Base-by-base conservation (phyloP, 2,113 vertebrate species). In the Psammodynastes pulverulentus region DNA sequence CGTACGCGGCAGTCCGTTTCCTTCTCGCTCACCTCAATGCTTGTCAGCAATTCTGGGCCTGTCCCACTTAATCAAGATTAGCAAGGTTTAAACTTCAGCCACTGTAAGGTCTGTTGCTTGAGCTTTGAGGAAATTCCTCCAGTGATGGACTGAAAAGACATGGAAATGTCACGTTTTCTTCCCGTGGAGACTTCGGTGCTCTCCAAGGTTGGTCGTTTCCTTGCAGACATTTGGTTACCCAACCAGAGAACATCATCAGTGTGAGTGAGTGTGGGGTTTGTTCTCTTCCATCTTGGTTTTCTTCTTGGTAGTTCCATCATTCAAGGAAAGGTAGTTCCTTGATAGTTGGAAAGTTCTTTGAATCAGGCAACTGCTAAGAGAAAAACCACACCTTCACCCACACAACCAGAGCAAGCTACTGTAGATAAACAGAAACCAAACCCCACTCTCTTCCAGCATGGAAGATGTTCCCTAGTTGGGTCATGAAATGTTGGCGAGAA, bases 31-130 rank as follows among this genome's bases (percentile, higher is more conserved):
- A 46, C 67, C 19, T 26, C 67, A 86, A 0, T 0, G 43, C 48
- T 91, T 91, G 84, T 84, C 93, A 92, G 88, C 84, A 87, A 39
- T 88, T 79, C 12, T 62, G 93, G 93, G 90, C 24, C 88, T 94
- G 94, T 95, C 92, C 2, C n/a, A 52, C 93, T 94, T 89, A 92
- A 96, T 94, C 92, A 94, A 53, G 0, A 0, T 84, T 86, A 85
- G 4, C 21, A 45, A 52, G 39, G 58, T 93, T 93, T 84, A 91
- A 72, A 72, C 67, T 5, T 7, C 6, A 2, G 5, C 67, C 67
- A 19, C n/a, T 72, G 67, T 17, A 19, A 1, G 5, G 2, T 17
- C 12, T 8, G 15, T 72, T 72, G 67, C 67, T 39, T 39, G 67
- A 72, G 90, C 85, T 95, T 91, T 72, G 67, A 48, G 86, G 2